phyloP scores from a whole-genome alignment of 2,888 invertebrate genomes.

The Caprella mutica region DNA sequence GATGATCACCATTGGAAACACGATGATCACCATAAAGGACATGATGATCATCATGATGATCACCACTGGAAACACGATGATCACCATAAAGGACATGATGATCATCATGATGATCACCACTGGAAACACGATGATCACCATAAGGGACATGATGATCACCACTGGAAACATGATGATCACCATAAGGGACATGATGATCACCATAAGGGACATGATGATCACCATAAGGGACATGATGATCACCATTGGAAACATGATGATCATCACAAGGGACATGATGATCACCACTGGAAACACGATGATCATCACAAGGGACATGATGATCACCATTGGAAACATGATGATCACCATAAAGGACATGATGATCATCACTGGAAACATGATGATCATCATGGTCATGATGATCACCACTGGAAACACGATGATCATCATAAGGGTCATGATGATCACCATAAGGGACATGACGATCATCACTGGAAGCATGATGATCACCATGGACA shows the following conservation, averaged over 20 bases:
- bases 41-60: conserved; percentile 10
- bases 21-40: conserved; percentile 5
- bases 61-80: conserved; percentile 2
- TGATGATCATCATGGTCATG: conserved; percentile 5
- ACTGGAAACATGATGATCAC: conserved; percentile 10
- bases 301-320: conserved; percentile 1
- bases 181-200: neutral
- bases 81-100: conserved; percentile 8
- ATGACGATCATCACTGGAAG: neutral
- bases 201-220: neutral
- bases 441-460: neutral
- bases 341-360: neutral
- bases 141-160: neutral
- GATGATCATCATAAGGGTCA: conserved; percentile 5
- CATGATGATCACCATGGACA: neutral
- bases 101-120: conserved; percentile 6
- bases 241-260: neutral
- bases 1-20: neutral
- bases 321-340: neutral
- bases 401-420: conserved; percentile 2
- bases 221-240: conserved; percentile 1
- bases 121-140: conserved; percentile 10
- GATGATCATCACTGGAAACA: neutral
- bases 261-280: too few relatives aligned
- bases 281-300: neutral